These are phyloP conservation scores for Planiliza haematocheilus DNA, from an alignment of 2,113 vertebrate species.

Conservation along the genomic window DNA sequence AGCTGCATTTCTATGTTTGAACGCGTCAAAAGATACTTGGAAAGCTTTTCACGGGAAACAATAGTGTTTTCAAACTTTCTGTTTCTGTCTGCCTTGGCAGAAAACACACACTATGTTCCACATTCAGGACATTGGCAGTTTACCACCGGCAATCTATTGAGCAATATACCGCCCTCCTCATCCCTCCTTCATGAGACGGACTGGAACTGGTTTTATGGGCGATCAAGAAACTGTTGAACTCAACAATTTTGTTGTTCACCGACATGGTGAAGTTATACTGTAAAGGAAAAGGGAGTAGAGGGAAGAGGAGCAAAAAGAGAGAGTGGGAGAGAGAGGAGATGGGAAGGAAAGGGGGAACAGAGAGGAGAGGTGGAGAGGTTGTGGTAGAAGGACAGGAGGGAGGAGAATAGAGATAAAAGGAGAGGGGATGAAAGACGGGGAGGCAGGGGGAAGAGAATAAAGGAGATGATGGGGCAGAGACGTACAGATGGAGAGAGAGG, in stretches of 20 bases:
- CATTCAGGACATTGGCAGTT: too few relatives aligned
- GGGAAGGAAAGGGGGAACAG: not conserved
- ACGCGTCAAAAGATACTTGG: not conserved
- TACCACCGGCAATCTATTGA: constrained; percentile 2
- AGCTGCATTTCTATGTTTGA: not conserved
- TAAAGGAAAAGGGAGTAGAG: not conserved
- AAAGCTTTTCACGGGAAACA: not conserved
- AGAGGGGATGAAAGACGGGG: not conserved
- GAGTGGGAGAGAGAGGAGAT: not conserved
- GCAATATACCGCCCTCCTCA: not conserved
- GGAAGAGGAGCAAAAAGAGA: not conserved
- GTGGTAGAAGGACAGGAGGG: too few relatives aligned
- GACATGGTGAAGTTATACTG: constrained; percentile 13
- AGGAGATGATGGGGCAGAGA: constrained; percentile 1
- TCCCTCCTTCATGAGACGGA: not conserved
- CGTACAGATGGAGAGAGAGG: constrained; percentile 1
- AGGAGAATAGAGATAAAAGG: not conserved
- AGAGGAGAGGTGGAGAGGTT: too few relatives aligned
- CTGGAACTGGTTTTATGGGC: constrained; percentile 1
- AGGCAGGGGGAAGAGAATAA: not conserved
- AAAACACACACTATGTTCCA: too few relatives aligned
- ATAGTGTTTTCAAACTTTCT: not conserved
- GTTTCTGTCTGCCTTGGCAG: not conserved
- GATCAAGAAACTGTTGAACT: constrained; percentile 10
- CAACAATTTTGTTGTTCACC: not conserved